phyloP scores from a whole-genome alignment of 2,888 invertebrate genomes.

The Autographa pulchrina region DNA sequence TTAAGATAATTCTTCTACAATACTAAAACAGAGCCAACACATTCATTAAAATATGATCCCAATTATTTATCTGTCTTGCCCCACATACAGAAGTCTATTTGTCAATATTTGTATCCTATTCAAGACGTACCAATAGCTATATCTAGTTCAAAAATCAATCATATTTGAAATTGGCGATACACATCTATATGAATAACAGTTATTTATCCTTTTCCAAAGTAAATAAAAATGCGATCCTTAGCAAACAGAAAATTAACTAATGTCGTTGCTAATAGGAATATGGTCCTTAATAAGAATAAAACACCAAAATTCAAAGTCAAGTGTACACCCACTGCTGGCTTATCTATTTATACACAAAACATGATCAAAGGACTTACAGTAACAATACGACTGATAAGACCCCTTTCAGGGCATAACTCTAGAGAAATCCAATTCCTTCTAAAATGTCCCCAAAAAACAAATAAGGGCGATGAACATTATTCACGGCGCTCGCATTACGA shows the following conservation, averaged over 20 bases:
- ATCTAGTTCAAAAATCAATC: background rate
- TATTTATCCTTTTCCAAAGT: background rate
- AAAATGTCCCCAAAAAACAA: conserved; percentile 51
- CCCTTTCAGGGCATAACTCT: conserved; percentile 35
- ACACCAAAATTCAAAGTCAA: too few relatives aligned
- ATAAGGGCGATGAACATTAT: conserved; percentile 48
- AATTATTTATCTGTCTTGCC: too few relatives aligned
- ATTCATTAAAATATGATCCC: too few relatives aligned
- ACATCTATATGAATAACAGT: background rate
- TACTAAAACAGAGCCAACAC: too few relatives aligned
- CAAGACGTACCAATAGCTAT: background rate
- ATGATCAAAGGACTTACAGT: conserved; percentile 12
- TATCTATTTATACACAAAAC: background rate
- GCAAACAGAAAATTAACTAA: too few relatives aligned
- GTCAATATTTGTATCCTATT: too few relatives aligned
- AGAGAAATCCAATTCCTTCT: conserved; percentile 43
- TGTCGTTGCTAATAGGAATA: too few relatives aligned
- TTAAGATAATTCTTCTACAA: too few relatives aligned
- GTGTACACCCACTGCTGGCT: too few relatives aligned
- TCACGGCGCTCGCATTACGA: conserved; percentile 55
- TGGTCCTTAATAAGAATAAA: too few relatives aligned
- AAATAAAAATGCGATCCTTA: conserved; percentile 7
- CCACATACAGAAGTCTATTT: too few relatives aligned
- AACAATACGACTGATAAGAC: conserved; percentile 13
- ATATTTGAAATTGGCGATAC: background rate